Base-by-base conservation (phyloP, 2,888 invertebrate genomes). In the Pandemis corylana region DNA sequence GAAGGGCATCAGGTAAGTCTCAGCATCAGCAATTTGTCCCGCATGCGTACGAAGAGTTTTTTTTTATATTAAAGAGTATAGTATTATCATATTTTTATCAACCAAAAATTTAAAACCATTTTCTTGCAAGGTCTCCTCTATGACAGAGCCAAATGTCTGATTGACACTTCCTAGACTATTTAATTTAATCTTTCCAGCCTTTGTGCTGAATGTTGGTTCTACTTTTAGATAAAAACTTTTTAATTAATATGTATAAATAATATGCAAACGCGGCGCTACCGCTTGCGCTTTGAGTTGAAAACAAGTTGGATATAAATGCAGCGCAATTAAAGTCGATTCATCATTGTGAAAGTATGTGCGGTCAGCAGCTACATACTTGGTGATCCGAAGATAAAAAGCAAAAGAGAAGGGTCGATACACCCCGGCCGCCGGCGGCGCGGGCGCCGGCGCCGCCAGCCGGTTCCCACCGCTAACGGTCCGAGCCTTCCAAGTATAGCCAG, bases 401-500 rank as follows among this genome's bases (percentile, higher is more conserved):
- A 82, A 84, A 87, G 84, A 83, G 84, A 86, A 85, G 85, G 87
- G 85, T 87, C 88, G 89, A 86, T 83, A 86, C 79, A 83, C 84
- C 80, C 80, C 79, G 77, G 74, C 73, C 76, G 74, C 77, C 77
- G 77, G 56, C 80, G 83, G 75, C 82, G 80, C 75, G 81, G 77
- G 77, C 80, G 83, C 80, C 80, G 86, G 85, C 88, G 88, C 86
- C 88, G 82, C 68, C 84, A 81, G 81, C 88, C 84, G 86, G 87
- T 87, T 86, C 87, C 87, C 84, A 83, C 68, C 81, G 86, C 84
- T 89, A 90, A 90, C 90, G 90, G 89, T 87, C 79, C 84, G 78
- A 82, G 83, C 85, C 85, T 90, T 90, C 88, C 90, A 88, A 88
- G 89, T 89, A 89, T 84, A 88, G 86, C 85, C 82, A 82, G 83